phyloP scores from a whole-genome alignment of 2,888 invertebrate species.

The Gnatocerus cornutus region DNA sequence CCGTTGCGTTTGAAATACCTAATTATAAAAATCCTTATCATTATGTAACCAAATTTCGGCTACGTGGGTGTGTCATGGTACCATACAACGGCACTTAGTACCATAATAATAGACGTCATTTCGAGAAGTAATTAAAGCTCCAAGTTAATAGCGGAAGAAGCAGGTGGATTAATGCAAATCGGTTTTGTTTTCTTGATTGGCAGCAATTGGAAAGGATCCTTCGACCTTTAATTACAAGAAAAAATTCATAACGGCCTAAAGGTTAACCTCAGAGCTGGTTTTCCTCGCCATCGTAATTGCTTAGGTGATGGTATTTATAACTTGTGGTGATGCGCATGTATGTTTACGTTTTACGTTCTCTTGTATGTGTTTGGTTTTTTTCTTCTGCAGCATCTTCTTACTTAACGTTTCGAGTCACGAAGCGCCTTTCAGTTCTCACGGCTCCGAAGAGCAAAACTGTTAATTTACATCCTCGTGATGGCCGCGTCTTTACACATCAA shows the following conservation, averaged over 20 bases:
- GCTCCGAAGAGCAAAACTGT: conserved; percentile 29
- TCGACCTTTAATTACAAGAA: conserved; percentile 46
- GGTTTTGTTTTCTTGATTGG: conserved; percentile 21
- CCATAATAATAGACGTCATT: conserved; percentile 12
- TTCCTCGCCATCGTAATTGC: conserved; percentile 43
- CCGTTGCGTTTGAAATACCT: conserved; percentile 16
- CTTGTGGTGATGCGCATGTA: conserved; percentile 44
- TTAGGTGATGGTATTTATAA: conserved; percentile 41
- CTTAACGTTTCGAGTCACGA: conserved; percentile 46
- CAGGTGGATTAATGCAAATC: conserved; percentile 12
- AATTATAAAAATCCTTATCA: conserved; percentile 32
- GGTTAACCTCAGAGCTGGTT: conserved; percentile 47
- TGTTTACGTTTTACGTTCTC: conserved; percentile 46
- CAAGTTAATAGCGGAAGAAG: conserved; percentile 7
- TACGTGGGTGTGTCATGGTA: conserved; percentile 31
- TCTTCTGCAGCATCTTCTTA: conserved; percentile 35
- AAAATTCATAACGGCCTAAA: conserved; percentile 47
- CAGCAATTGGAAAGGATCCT: conserved; percentile 38
- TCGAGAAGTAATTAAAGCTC: conserved; percentile 11
- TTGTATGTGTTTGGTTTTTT: conserved; percentile 36
- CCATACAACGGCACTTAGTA: conserved; percentile 17
- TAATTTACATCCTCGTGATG: conserved; percentile 47
- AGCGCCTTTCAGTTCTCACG: conserved; percentile 49
- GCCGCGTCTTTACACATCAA: conserved; percentile 38
- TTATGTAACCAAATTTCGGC: conserved; percentile 29